Evolutionary conservation across 2,797 vertebrate species (phyloP).

Genomic region (Hydrolagus colliei): DNA sequence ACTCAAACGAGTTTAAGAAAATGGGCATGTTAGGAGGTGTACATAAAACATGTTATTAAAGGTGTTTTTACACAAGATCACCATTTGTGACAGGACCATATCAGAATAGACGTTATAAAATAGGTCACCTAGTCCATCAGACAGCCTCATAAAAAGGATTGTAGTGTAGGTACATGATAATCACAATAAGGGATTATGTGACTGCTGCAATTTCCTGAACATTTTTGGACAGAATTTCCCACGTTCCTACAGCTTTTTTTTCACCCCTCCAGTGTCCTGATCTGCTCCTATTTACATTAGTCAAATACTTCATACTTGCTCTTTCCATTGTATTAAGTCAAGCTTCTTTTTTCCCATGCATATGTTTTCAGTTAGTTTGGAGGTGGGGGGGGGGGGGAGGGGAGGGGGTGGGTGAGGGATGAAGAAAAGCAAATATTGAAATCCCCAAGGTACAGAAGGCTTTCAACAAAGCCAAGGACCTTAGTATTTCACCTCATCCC

Average conservation of each 20-base stretch:
- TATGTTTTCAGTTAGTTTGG: constrained; percentile 6
- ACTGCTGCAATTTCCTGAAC: background rate
- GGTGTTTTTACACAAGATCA: too few species aligned
- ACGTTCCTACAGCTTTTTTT: too few species aligned
- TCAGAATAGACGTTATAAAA: background rate
- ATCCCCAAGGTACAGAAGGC: background rate
- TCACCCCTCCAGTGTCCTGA: too few species aligned
- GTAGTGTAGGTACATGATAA: background rate
- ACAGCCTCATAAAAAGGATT: background rate
- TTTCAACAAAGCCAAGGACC: constrained; percentile 4
- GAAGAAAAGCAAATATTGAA: constrained; percentile 7
- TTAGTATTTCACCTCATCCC: background rate
- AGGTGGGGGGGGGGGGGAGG: background rate
- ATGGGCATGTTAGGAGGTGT: background rate
- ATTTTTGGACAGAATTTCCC: too few species aligned
- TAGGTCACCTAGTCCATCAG: background rate
- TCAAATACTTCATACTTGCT: background rate
- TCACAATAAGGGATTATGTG: too few species aligned
- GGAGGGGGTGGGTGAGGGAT: too few species aligned
- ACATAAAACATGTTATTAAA: background rate
- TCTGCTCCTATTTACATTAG: constrained; percentile 21
- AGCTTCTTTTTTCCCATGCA: background rate
- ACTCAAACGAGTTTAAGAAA: too few species aligned
- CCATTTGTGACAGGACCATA: too few species aligned
- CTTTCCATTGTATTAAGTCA: background rate